phyloP scores from a whole-genome alignment of 2,888 invertebrate genomes.

The Cremastinae sp. region DNA sequence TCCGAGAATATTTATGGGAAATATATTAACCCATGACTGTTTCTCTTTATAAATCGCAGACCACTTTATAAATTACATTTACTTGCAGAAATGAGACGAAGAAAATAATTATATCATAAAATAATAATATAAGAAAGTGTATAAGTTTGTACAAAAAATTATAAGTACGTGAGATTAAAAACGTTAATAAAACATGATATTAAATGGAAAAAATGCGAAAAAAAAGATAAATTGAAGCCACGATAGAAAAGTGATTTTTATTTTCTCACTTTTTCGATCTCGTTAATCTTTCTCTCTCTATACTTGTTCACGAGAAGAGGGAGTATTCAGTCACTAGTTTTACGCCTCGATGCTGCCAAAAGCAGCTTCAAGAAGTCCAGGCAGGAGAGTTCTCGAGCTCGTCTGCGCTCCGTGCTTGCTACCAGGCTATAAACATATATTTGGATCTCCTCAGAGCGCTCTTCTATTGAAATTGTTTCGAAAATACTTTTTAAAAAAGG shows the following conservation, averaged over 20 bases:
- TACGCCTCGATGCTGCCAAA: constrained; percentile 34
- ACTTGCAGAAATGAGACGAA: no score
- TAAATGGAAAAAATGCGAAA: no score
- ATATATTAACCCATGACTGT: no score
- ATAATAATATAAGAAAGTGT: no score
- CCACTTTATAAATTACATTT: no score
- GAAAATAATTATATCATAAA: no score
- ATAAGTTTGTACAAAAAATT: no score
- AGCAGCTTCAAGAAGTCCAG: constrained; percentile 29
- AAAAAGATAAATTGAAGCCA: no score
- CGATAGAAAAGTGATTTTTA: not conserved
- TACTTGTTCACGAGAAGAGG: constrained; percentile 3
- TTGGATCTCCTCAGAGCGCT: not conserved
- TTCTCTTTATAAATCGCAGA: no score
- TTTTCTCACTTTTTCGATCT: not conserved
- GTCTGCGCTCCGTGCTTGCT: constrained; percentile 20
- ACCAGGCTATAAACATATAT: not conserved
- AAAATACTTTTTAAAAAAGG: not conserved
- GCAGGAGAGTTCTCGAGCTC: constrained; percentile 37
- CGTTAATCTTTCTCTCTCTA: constrained; percentile 5
- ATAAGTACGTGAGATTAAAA: no score
- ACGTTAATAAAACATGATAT: no score
- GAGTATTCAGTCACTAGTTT: constrained; percentile 41
- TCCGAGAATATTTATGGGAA: no score
- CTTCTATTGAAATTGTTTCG: not conserved